Conservation (phyloP, 2,113 vertebrate species). For the Okapia johnstoni region DNA sequence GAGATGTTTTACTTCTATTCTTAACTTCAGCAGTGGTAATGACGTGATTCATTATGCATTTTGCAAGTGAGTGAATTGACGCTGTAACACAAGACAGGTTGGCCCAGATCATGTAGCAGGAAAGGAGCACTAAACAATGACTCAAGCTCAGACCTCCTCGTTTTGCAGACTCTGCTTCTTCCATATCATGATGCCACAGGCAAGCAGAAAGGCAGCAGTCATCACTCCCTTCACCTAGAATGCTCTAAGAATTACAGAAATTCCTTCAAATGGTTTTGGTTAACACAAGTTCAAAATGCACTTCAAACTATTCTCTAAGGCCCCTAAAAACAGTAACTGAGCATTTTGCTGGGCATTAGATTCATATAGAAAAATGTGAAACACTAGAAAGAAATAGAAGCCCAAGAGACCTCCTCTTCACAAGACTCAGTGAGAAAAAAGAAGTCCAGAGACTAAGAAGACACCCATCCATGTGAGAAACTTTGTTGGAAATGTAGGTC, state of each 20-base stretch:
- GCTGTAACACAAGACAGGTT: background rate
- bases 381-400: accelerated
- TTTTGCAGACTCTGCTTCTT: too few species aligned
- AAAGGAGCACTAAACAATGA: background rate
- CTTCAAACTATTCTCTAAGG: background rate
- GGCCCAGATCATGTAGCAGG: too few species aligned
- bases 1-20: background rate
- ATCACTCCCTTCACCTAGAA: accelerated
- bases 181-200: accelerated
- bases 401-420: background rate
- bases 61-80: background rate
- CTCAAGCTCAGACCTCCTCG: accelerated
- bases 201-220: background rate
- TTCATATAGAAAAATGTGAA: background rate
- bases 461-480: accelerated
- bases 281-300: background rate
- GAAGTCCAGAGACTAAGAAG: accelerated
- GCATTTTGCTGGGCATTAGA: accelerated
- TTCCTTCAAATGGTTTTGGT: too few species aligned
- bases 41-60: background rate
- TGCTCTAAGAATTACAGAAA: accelerated
- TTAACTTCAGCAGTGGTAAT: background rate
- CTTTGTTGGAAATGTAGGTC: too few species aligned
- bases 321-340: background rate
- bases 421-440: too few species aligned